Evolutionary conservation across 2,113 vertebrate species (phyloP), one percentile per base, ranked within the genome.

Genomic region (Coregonus clupeaformis): DNA sequence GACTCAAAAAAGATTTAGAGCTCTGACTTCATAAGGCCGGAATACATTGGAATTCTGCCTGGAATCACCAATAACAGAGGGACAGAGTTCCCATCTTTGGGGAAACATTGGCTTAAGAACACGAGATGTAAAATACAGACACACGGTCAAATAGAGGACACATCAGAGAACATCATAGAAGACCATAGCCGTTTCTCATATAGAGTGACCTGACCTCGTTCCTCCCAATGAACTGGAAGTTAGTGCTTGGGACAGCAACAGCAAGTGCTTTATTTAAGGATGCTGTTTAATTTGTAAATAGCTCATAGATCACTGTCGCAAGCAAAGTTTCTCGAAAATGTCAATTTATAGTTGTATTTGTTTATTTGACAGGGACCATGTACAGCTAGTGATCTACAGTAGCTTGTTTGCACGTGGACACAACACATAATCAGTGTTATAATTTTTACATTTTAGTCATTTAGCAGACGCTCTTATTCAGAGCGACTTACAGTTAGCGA

Each of bases 81-180:
- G 66, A 68, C n/a, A 68, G 30, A 32, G 66, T 68, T 68, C 66
- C 32, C 29, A 68, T 68, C 66, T 68, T 27, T 20, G 20, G 29
- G 30, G 66, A 42, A 68, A 18, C 29, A 42, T 30, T 16, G 66
- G 30, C 16, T 5, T 52, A 68, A 32, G 25, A 65, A 68, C 20
- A 36, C 32, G 16, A 68, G 16, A 66, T 30, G 29, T 66, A 20
- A 66, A 66, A 29, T 20, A 66, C 5, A 27, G 20, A 68, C 66
- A 36, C 66, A 68, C 7, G 9, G 27, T 5, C 6, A n/a, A 30
- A 5, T 20, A 16, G 18, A 30, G 30, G 32, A 68, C 3, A n/a
- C 16, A 68, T n/a, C 20, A 9, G 32, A 65, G 24, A 30, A 65
- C 25, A 65, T 29, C 24, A 65, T 12, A 49, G 11, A 52, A 18